Base-by-base conservation (phyloP, 2,113 vertebrate species). In the Ammodytes dubius region DNA sequence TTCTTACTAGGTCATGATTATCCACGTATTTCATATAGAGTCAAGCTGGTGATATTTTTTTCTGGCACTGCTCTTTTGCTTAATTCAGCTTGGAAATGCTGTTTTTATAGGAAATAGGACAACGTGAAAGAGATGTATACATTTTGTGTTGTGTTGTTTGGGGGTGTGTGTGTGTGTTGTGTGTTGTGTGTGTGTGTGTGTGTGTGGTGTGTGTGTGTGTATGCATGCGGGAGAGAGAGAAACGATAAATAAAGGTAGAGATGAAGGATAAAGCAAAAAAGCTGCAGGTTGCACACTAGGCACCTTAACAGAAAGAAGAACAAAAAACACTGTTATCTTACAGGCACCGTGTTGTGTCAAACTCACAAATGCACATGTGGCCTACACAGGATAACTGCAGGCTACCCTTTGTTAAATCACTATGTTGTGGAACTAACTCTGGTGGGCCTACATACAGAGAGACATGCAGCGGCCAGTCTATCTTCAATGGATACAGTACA, bases 261-360 rank as follows among this genome's bases (percentile, higher is more conserved):
- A 88, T 73, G 9, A 66, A 74, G 61, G 85, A 83, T 74, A 78
- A 70, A 82, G 68, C 58, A 84, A 67, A 66, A 77, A 58, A 80
- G 71, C 87, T 88, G 76, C 88, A 80, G 88, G 90, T 91, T 88
- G 75, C 63, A 86, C 87, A 92, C 78, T 83, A 85, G 81, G 86
- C 87, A 86, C 82, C 73, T 56, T 50, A 87, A 88, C 84, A 86
- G 74, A 90, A 70, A 46, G 52, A 84, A 76, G 81, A 86, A 92
- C 81, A 83, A 90, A 90, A 84, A 68, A 52, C 52, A 57, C 52
- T 78, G 73, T 90, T 86, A 91, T 92, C 86, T 59, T 87, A 63
- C n/a, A 74, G 73, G 74, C 82, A 7, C 72, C 70, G 69, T 43
- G 53, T 80, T 74, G 70, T 75, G 69, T 88, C 70, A 86, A 53